phyloP scores from a whole-genome alignment of 2,113 vertebrate species.

The Pomatostomus ruficeps region DNA sequence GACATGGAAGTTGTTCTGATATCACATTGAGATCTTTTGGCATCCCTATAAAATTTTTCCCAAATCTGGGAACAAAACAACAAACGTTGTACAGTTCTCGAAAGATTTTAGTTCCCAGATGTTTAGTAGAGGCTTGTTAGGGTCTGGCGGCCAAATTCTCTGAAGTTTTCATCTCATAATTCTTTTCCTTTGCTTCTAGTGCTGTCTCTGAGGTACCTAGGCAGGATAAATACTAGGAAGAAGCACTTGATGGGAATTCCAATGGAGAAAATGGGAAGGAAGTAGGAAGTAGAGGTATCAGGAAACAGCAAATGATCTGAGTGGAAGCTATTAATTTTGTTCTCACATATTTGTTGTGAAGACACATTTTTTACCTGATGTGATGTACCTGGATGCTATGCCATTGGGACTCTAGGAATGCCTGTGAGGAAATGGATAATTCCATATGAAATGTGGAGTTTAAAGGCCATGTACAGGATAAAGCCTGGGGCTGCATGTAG shows the following conservation, averaged over 20 bases:
- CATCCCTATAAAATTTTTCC: background rate
- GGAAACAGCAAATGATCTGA: background rate
- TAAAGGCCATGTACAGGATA: background rate
- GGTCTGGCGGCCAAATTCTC: background rate
- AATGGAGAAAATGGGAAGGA: background rate
- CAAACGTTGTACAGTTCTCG: background rate
- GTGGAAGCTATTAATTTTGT: background rate
- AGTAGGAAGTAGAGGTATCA: background rate
- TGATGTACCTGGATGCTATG: background rate
- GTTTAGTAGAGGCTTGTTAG: background rate
- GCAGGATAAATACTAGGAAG: background rate
- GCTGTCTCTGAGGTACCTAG: background rate
- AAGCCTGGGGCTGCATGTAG: background rate
- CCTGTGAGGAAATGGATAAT: background rate
- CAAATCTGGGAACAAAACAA: background rate
- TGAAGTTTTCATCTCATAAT: background rate
- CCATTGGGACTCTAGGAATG: background rate
- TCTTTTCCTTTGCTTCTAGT: background rate
- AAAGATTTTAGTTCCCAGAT: background rate
- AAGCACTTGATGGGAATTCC: background rate
- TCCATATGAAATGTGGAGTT: background rate
- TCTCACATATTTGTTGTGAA: background rate
- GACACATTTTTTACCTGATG: background rate
- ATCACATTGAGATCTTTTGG: background rate
- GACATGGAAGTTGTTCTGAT: background rate